Base-by-base conservation (phyloP, 2,888 invertebrate species). In the Neocrepidodera transversa region DNA sequence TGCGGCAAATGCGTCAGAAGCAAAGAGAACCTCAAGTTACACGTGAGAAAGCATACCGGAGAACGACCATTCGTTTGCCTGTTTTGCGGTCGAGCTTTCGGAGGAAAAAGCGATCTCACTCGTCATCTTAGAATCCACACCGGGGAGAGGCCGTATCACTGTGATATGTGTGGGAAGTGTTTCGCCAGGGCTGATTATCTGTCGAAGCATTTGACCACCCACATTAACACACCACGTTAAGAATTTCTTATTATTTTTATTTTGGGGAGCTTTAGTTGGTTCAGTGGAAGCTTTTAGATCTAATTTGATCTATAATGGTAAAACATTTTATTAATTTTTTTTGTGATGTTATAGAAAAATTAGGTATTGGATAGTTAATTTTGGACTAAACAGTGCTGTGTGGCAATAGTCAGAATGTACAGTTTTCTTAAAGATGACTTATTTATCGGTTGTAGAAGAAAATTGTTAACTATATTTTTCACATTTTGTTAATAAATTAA, bases 131-230 rank as follows among this genome's bases (percentile, higher is more conserved):
- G 93, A 66, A 93, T 93, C 66, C 93, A 93, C 78, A 93, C 93
- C 8, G 93, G 93, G 32, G 93, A 93, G 80, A 83, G 93, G 62
- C 93, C 93, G 26, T 94, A 93, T 80, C 93, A 93, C 78, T 94
- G 93, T 82, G 93, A 93, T 79, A 92, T 93, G 78, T 94, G 93
- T 80, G 93, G 93, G 67, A 93, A 93, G 80, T 93, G 93, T 78
- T 94, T 94, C 80, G 93, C 93, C 18, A 85, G 93, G 50, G 93
- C 93, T 53, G 93, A 94, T 78, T 94, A 94, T 76, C 86, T 94
- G 58, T 93, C 93, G 73, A 94, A 94, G 80, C 93, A 94, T 80
- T 86, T 94, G 69, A 93, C 93, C 64, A 94, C 93, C 26, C 93
- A 94, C 82, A 92, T 93, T 71, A 93, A 93, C 81, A 83, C 86